phyloP scores from a whole-genome alignment of 2,888 invertebrate genomes.

The Pocota personata region DNA sequence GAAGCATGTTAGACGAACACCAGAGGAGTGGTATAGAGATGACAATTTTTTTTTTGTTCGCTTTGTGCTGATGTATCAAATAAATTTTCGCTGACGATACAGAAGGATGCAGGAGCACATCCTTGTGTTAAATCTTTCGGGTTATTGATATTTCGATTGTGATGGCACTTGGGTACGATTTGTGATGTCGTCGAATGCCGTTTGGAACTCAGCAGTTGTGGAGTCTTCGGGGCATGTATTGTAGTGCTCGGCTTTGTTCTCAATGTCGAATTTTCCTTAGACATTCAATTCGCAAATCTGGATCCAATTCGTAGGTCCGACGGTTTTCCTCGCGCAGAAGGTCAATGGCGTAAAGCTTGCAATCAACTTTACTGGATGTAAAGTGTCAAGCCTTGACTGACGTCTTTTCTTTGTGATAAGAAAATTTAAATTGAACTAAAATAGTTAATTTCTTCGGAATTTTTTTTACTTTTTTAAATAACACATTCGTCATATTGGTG shows the following conservation, averaged over 20 bases:
- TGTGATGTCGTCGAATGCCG: slow-evolving; percentile 65
- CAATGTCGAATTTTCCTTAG: too few relatives aligned
- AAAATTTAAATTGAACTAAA: too few relatives aligned
- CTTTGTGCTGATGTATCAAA: slow-evolving; percentile 76
- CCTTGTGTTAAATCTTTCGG: slow-evolving; percentile 78
- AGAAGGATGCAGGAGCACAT: slow-evolving; percentile 69
- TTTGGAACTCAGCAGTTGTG: slow-evolving; percentile 19
- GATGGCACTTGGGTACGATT: slow-evolving; percentile 68
- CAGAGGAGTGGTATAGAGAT: slow-evolving; percentile 19
- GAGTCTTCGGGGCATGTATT: slow-evolving; percentile 9
- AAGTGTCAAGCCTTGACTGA: too few relatives aligned
- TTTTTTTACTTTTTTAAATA: too few relatives aligned
- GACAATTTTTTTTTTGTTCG: slow-evolving; percentile 9
- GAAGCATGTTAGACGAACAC: not conserved
- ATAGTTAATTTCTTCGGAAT: too few relatives aligned
- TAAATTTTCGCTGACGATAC: slow-evolving; percentile 76
- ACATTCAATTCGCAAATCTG: too few relatives aligned
- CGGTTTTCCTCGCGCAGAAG: too few relatives aligned
- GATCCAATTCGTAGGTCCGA: too few relatives aligned
- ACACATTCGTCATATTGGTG: too few relatives aligned
- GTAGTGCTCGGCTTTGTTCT: not conserved
- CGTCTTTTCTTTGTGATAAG: too few relatives aligned
- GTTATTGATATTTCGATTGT: slow-evolving; percentile 82
- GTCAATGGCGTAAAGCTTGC: too few relatives aligned
- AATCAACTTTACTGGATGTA: too few relatives aligned